These are phyloP conservation scores for Naso thynnoides DNA, from an alignment of 2,797 vertebrate genomes.

Conservation along the genomic window DNA sequence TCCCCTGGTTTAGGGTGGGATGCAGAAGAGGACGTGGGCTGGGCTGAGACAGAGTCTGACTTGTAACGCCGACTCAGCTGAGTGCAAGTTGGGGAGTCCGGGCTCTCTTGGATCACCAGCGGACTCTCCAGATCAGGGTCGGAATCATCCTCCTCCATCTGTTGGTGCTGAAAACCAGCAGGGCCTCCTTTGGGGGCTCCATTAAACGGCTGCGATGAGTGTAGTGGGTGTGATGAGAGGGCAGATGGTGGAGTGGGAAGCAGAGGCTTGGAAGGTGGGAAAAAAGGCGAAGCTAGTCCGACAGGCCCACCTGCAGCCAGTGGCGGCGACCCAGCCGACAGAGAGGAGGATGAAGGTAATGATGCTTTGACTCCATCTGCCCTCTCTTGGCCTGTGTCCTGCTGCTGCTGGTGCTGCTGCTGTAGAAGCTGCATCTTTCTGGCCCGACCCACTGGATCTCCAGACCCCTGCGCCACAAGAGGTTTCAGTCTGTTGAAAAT, in stretches of 20 bases:
- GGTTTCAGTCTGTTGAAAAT: conserved; percentile 88
- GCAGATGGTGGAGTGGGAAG: conserved; percentile 74
- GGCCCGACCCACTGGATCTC: conserved; percentile 84
- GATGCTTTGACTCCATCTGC: conserved; percentile 79
- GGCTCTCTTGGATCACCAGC: conserved; percentile 83
- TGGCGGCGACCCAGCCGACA: conserved; percentile 69
- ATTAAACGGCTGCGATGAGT: conserved; percentile 84
- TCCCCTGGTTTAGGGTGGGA: conserved; percentile 84
- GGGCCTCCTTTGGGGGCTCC: conserved; percentile 77
- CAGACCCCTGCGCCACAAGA: conserved; percentile 84
- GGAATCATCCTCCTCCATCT: conserved; percentile 75
- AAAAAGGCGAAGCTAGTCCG: conserved; percentile 81
- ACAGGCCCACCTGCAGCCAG: conserved; percentile 71
- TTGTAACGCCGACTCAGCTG: conserved; percentile 83
- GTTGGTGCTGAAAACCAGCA: conserved; percentile 75
- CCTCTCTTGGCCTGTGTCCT: conserved; percentile 79
- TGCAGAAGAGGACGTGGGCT: conserved; percentile 73
- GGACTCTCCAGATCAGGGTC: conserved; percentile 82
- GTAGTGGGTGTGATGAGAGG: conserved; percentile 77
- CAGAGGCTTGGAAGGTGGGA: conserved; percentile 81
- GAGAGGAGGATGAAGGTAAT: conserved; percentile 68
- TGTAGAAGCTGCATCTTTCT: conserved; percentile 87
- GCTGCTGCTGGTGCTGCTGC: conserved; percentile 86
- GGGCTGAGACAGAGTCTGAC: conserved; percentile 76
- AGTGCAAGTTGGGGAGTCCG: conserved; percentile 80